Evolutionary conservation across 2,888 invertebrate genomes (phyloP).

Genomic region (Apotomis turbidana): DNA sequence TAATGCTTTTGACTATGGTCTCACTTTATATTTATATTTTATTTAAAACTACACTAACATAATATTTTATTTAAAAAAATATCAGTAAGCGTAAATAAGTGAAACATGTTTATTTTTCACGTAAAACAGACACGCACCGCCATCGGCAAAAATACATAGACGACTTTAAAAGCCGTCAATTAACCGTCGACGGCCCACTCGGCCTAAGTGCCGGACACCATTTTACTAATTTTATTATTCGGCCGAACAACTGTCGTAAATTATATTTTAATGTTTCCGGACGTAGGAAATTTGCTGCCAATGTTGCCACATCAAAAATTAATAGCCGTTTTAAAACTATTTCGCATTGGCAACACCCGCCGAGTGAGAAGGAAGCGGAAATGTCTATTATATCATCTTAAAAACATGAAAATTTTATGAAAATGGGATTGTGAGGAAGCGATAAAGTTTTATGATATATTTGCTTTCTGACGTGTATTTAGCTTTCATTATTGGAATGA

Average conservation of each 20-base stretch:
- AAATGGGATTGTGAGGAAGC: constrained; percentile 71
- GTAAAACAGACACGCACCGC: background rate
- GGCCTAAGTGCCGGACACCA: constrained; percentile 45
- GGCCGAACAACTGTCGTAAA: constrained; percentile 76
- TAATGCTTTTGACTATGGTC: too few relatives aligned
- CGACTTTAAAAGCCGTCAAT: constrained; percentile 17
- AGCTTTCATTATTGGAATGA: constrained; percentile 39
- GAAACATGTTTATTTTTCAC: background rate
- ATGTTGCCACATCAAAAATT: constrained; percentile 79
- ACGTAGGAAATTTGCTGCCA: constrained; percentile 68
- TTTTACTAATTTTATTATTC: constrained; percentile 70
- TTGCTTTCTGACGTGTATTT: constrained; percentile 41
- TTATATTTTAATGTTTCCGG: constrained; percentile 81
- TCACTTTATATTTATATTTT: too few relatives aligned
- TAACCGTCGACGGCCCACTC: background rate
- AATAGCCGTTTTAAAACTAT: constrained; percentile 78
- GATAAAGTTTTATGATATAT: constrained; percentile 72
- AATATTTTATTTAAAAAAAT: too few relatives aligned
- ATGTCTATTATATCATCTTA: constrained; percentile 73
- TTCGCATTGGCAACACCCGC: constrained; percentile 74
- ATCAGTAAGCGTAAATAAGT: background rate
- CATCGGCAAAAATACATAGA: background rate
- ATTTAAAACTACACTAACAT: too few relatives aligned
- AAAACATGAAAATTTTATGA: constrained; percentile 68
- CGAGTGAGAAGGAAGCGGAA: constrained; percentile 75